Conservation (phyloP, 2,113 vertebrate species). For the Maccullochella peelii region DNA sequence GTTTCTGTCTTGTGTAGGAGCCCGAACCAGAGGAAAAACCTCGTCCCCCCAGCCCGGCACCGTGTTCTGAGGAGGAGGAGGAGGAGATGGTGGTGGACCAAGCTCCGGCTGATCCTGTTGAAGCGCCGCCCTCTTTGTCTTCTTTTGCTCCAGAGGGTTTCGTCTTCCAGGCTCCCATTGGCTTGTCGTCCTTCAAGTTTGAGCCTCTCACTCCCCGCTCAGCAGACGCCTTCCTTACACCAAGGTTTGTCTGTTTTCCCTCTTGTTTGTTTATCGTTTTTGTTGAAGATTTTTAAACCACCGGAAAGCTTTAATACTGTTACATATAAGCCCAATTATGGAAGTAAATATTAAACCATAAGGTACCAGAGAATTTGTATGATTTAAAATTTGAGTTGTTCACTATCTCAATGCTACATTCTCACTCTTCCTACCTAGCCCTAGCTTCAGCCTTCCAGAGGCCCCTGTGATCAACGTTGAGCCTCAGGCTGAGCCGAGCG, state of each 20-base stretch:
- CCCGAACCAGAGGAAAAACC: background rate
- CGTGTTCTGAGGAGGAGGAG: constrained; percentile 44
- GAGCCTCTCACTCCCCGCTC: constrained; percentile 88
- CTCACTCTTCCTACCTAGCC: constrained; percentile 39
- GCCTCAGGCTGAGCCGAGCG: constrained; percentile 7
- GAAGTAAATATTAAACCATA: background rate
- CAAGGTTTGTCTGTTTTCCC: constrained; percentile 62
- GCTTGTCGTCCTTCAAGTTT: constrained; percentile 85
- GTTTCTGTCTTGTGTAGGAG: constrained; percentile 18
- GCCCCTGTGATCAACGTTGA: constrained; percentile 1
- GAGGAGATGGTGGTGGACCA: constrained; percentile 47
- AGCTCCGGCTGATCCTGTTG: constrained; percentile 45
- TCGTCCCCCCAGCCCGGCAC: background rate
- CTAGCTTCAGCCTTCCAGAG: constrained; percentile 52
- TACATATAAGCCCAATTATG: background rate
- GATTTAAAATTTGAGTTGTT: background rate
- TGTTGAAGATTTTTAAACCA: background rate
- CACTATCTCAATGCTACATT: constrained; percentile 7
- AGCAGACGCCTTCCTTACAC: constrained; percentile 86
- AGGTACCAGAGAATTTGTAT: background rate
- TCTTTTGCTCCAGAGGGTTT: constrained; percentile 94
- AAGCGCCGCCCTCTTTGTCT: constrained; percentile 81
- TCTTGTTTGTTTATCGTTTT: background rate
- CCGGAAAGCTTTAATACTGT: background rate
- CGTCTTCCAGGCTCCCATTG: constrained; percentile 88